These are phyloP conservation scores for Darevskia nairensis DNA, from an alignment of 2,797 vertebrate species.

Conservation along the genomic window DNA sequence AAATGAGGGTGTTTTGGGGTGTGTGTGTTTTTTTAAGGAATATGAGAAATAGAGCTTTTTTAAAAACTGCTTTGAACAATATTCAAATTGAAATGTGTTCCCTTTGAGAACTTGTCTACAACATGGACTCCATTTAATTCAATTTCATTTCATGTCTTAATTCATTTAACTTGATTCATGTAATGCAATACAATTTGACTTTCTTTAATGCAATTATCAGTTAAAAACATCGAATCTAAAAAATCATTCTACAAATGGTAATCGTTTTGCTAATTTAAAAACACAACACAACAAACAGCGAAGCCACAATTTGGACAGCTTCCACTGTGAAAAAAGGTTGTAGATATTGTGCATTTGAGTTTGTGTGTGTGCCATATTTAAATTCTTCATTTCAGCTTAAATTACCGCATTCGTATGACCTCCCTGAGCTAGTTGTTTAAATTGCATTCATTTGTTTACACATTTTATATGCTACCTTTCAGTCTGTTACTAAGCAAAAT, in stretches of 20 bases:
- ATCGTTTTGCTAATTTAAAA: not conserved
- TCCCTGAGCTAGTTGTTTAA: too few species aligned
- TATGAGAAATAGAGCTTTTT: not conserved
- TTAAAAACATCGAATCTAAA: not conserved
- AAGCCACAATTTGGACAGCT: not conserved
- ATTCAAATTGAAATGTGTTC: not conserved
- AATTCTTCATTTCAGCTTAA: not conserved
- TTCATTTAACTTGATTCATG: not conserved
- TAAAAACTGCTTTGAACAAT: not conserved
- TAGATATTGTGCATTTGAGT: not conserved
- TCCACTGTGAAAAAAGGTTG: not conserved
- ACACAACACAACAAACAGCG: not conserved
- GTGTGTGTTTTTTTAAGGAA: not conserved
- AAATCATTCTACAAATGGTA: not conserved
- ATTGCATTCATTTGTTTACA: too few species aligned
- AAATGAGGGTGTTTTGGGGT: not conserved
- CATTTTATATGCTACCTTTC: not conserved
- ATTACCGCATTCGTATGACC: not conserved
- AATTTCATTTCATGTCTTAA: constrained; percentile 2
- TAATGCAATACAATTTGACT: constrained; percentile 1
- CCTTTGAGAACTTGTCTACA: not conserved
- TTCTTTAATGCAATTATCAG: not conserved
- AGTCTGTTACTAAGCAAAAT: not conserved
- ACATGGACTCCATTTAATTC: constrained; percentile 1
- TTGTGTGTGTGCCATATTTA: not conserved